Percentiles rank a stretch among this genome's conserved stretches.
These are phyloP conservation scores for Onychomys arenicola DNA, from an alignment of 2,797 vertebrate species.

Conservation along the genomic window DNA sequence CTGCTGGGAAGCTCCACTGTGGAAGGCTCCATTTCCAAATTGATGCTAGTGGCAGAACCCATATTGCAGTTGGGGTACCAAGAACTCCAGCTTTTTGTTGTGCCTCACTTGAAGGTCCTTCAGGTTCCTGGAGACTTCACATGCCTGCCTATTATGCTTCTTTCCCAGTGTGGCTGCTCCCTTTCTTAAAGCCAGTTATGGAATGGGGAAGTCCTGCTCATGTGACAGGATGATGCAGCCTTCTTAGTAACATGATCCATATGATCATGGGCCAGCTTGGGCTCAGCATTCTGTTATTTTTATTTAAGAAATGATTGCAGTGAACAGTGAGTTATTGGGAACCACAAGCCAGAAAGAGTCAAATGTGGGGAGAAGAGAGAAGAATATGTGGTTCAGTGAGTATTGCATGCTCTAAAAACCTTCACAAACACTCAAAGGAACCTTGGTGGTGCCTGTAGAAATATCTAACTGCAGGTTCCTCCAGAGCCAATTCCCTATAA, in stretches of 20 bases:
- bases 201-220: too few species aligned
- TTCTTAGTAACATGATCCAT: not conserved
- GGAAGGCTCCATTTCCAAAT: not conserved
- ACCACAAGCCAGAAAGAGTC: not conserved
- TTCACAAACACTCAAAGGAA: not conserved
- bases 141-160: not conserved
- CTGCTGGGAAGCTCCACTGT: not conserved
- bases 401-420: not conserved
- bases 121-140: not conserved
- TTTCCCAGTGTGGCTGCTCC: not conserved
- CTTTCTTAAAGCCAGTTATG: not conserved
- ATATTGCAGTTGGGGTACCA: not conserved
- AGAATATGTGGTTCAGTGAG: not conserved
- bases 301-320: not conserved
- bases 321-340: not conserved
- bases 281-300: not conserved
- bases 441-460: not conserved
- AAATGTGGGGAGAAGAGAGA: not conserved
- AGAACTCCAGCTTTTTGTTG: not conserved
- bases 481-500: not conserved
- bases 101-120: not conserved
- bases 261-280: not conserved
- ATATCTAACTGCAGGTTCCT: not conserved
- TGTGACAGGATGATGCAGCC: fast-evolving
- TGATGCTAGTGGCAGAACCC: not conserved